These are phyloP conservation scores for Cyrtodaria siliqua DNA, from an alignment of 2,888 invertebrate genomes.

Conservation along the genomic window DNA sequence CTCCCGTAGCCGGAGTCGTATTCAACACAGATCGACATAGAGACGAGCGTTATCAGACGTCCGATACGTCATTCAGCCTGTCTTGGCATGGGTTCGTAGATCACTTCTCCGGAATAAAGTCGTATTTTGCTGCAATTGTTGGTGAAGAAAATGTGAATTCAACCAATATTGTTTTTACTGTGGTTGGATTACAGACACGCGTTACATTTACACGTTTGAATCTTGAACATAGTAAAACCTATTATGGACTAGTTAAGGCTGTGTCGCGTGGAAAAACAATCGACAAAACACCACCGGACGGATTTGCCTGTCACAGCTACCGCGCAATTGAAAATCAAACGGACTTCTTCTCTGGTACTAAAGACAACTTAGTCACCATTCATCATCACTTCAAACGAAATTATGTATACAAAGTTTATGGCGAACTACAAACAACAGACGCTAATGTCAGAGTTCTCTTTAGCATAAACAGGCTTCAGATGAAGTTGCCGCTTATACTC, in stretches of 20 bases:
- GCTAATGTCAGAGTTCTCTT: no score
- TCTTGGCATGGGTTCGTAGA: conserved; percentile 70
- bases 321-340: neutral
- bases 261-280: conserved; percentile 1
- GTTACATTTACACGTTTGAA: conserved; percentile 5
- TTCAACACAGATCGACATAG: conserved; percentile 51
- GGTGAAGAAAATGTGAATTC: neutral
- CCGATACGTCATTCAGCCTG: conserved; percentile 19
- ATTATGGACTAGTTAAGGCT: conserved; percentile 33
- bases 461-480: no score
- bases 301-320: neutral
- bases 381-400: no score
- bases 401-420: no score
- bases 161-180: neutral
- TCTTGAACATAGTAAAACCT: conserved; percentile 25
- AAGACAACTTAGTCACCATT: no score
- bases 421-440: no score
- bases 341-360: no score
- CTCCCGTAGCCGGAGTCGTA: conserved; percentile 59
- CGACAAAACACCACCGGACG: conserved; percentile 16
- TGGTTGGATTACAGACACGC: conserved; percentile 18
- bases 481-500: no score
- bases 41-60: conserved; percentile 47
- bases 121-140: conserved; percentile 44
- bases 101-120: conserved; percentile 47